phyloP scores from a whole-genome alignment of 2,888 invertebrate species.

The Dyspetes luteomarginatus region DNA sequence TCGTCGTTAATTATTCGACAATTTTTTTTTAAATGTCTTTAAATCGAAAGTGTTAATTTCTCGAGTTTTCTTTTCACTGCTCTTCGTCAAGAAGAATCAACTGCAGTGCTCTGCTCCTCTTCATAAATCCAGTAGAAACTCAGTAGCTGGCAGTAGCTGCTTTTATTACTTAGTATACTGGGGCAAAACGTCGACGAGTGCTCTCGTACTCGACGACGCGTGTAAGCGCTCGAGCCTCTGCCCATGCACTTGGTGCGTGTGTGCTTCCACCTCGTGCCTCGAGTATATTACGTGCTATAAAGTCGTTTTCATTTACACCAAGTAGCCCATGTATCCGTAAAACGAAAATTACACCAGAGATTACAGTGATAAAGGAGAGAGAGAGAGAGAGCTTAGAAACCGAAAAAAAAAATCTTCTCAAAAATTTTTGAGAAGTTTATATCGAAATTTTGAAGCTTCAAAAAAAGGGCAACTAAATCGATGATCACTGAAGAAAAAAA shows the following conservation, averaged over 20 bases:
- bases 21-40: too few relatives aligned
- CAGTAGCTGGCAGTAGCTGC: not conserved
- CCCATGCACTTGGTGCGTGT: slow-evolving; percentile 42
- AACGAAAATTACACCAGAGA: not conserved
- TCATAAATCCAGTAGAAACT: not conserved
- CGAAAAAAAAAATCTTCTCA: not conserved
- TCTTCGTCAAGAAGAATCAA: not conserved
- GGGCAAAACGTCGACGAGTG: slow-evolving; percentile 12
- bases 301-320: slow-evolving; percentile 25
- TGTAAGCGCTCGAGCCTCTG: slow-evolving; percentile 52
- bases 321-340: slow-evolving; percentile 18
- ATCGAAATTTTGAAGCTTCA: too few relatives aligned
- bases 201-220: slow-evolving; percentile 60
- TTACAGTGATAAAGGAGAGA: not conserved
- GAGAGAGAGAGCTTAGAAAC: too few relatives aligned
- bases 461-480: too few relatives aligned
- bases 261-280: slow-evolving; percentile 21
- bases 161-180: slow-evolving; percentile 1
- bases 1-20: too few relatives aligned
- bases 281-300: slow-evolving; percentile 39
- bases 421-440: too few relatives aligned
- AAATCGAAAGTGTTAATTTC: too few relatives aligned
- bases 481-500: too few relatives aligned
- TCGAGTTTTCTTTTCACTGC: not conserved
- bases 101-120: not conserved